Percentiles rank a stretch among this genome's conserved stretches.
Evolutionary conservation across 1,140 invertebrate genomes (phyloP).

Genomic region (Ephestia elutella): DNA sequence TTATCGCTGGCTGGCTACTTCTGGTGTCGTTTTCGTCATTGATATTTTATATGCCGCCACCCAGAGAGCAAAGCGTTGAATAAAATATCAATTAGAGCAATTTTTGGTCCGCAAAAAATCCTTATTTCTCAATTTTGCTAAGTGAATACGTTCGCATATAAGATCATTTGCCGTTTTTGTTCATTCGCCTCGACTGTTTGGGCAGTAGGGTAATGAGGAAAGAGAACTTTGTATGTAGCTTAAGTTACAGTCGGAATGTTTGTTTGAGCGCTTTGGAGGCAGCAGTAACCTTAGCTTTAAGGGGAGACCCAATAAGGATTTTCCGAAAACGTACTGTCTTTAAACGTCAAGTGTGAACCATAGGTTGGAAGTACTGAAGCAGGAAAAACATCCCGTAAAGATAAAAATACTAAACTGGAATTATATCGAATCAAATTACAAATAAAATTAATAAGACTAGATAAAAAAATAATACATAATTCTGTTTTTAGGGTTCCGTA

Average conservation of each 20-base stretch:
- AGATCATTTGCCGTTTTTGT: constrained; percentile 70
- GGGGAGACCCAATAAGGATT: too few relatives aligned
- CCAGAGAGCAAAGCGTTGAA: constrained; percentile 63
- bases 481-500: too few relatives aligned
- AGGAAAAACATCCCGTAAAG: too few relatives aligned
- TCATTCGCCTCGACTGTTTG: constrained; percentile 48
- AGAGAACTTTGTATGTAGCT: constrained; percentile 40
- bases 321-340: too few relatives aligned
- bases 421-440: too few relatives aligned
- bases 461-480: too few relatives aligned
- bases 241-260: constrained; percentile 42
- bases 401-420: too few relatives aligned
- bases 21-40: constrained; percentile 52
- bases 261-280: too few relatives aligned
- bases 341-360: too few relatives aligned
- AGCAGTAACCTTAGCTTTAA: too few relatives aligned
- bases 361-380: too few relatives aligned
- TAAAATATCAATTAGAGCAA: constrained; percentile 70
- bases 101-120: constrained; percentile 52
- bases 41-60: constrained; percentile 58
- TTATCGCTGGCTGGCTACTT: constrained; percentile 27
- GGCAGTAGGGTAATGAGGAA: constrained; percentile 66
- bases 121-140: constrained; percentile 70
- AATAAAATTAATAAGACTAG: too few relatives aligned
- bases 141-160: constrained; percentile 61